Evolutionary conservation across 2,888 invertebrate species (phyloP), one percentile per base, ranked within the genome.

Genomic region (Strigamia crassipes): DNA sequence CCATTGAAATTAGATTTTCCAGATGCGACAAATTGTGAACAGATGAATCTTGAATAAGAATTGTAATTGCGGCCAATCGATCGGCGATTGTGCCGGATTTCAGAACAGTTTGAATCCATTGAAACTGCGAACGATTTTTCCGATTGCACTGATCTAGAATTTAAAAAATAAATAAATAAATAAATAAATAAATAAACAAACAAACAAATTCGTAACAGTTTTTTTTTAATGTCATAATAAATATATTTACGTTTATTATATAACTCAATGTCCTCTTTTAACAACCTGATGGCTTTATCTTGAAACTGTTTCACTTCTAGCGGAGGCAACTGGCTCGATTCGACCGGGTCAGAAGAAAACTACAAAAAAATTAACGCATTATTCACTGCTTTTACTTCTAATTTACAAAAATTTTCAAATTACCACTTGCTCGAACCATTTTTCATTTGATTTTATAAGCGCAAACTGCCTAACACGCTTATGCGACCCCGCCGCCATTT

Each of bases 51-150:
- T 96, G 93, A 83, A 96, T 92, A 31, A 93, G 89, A 31, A 97
- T 90, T 8, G 93, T 93, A 83, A 93, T 92, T 0, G 96, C 96
- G 2, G 96, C 96, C 82, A 96, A 91, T 89, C 93, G 94, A 88
- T 97, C 97, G 0, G 92, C 91, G 0, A 93, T 91, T 0, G 96
- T 96, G 84, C 97, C 97, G 85, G 92, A 93, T 13, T 92, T 90
- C 84, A 95, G 89, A 12, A 96, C 92, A 1, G 93, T 93, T 85
- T 92, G 91, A 83, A 95, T 91, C 95, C 95, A 96, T 82, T 91
- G 90, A 85, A 91, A 91, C 85, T 93, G 92, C 0, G 92, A 91
- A 15, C 83, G 80, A n/a, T 83, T 83, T 38, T 82, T 78, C 18
- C 42, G 1, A 6, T 80, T 80, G 12, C 6, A 23, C 56, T 81